Percentiles rank a stretch among this genome's conserved stretches.
These are phyloP conservation scores for Enteromius unitaeniatus DNA, from an alignment of 2,797 vertebrate species.

Conservation along the genomic window DNA sequence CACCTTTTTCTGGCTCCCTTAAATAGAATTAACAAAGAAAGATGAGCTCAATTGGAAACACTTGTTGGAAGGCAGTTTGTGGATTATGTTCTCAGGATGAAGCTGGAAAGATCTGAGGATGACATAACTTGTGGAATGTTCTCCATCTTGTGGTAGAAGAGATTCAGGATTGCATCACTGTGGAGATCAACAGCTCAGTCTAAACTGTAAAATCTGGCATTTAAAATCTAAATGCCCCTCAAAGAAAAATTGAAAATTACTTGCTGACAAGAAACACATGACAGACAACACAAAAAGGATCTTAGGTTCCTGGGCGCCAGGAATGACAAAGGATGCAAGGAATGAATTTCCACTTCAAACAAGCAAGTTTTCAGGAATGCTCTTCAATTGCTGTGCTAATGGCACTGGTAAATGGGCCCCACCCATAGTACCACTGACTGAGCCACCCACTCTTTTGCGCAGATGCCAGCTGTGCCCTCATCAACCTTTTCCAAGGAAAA, in stretches of 20 bases:
- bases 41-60: constrained; percentile 12
- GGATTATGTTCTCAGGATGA: constrained; percentile 1
- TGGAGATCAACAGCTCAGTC: constrained; percentile 6
- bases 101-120: not conserved
- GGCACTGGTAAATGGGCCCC: constrained; percentile 17
- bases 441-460: constrained; percentile 23
- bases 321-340: not conserved
- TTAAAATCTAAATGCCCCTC: not conserved
- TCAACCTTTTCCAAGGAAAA: constrained; percentile 20
- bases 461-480: constrained; percentile 34
- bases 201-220: not conserved
- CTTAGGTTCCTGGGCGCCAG: not conserved
- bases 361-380: constrained; percentile 25
- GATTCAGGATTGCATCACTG: constrained; percentile 12
- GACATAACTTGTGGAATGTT: constrained; percentile 17
- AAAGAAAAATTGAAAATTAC: not conserved
- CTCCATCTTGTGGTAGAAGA: not conserved
- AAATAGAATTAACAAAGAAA: constrained; percentile 5
- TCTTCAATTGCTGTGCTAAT: constrained; percentile 20
- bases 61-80: not conserved
- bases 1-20: constrained; percentile 40
- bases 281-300: not conserved
- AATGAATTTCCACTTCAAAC: constrained; percentile 5
- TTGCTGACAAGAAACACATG: not conserved
- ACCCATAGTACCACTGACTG: constrained; percentile 45